phyloP scores from a whole-genome alignment of 1,140 invertebrate species.

The Aricia agestis region DNA sequence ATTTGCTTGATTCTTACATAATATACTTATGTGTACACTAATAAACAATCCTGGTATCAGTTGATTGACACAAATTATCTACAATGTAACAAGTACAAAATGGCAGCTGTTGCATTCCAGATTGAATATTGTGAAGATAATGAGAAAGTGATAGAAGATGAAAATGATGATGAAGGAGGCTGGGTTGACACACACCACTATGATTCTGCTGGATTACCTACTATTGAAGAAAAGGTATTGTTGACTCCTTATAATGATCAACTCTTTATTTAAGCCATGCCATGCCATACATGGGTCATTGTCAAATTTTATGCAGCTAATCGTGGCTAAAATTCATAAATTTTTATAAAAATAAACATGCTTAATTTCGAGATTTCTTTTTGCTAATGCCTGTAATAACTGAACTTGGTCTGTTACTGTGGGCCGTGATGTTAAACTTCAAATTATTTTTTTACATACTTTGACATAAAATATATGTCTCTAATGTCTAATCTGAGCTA shows the following conservation, averaged over 20 bases:
- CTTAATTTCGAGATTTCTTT: too few species aligned
- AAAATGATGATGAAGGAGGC: constrained; percentile 93
- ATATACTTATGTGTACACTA: not conserved
- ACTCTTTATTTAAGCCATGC: too few species aligned
- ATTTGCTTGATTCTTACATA: constrained; percentile 3
- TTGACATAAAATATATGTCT: too few species aligned
- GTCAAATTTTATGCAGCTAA: too few species aligned
- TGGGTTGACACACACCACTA: constrained; percentile 99
- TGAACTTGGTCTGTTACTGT: too few species aligned
- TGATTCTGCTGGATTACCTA: constrained; percentile 76
- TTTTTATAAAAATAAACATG: too few species aligned
- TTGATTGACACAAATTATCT: not conserved
- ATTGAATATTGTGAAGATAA: constrained; percentile 94
- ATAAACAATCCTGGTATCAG: not conserved
- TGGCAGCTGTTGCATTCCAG: constrained; percentile 50
- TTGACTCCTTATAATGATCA: not conserved
- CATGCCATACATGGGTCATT: too few species aligned
- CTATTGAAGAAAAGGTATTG: constrained; percentile 83
- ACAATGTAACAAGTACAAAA: not conserved
- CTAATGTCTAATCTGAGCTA: too few species aligned
- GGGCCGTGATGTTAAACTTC: too few species aligned
- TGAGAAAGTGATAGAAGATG: constrained; percentile 92
- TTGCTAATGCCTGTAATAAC: too few species aligned
- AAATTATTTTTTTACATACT: too few species aligned
- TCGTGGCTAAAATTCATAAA: too few species aligned